Evolutionary conservation across 2,113 vertebrate species (phyloP).

Genomic region (Entosphenus tridentatus): DNA sequence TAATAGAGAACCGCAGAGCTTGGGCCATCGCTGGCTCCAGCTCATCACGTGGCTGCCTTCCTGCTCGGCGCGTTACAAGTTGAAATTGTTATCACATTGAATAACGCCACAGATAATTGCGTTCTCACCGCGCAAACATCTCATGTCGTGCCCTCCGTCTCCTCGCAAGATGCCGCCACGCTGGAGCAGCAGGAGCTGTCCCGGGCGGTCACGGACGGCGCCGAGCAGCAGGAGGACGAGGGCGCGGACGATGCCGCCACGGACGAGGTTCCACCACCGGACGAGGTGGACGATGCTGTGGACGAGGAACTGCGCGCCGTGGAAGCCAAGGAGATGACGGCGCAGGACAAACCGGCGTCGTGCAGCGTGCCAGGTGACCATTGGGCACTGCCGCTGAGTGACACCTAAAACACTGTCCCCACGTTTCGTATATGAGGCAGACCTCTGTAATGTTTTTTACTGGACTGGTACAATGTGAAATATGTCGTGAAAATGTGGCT

Average conservation of each 20-base stretch:
- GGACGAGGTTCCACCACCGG: constrained; percentile 18
- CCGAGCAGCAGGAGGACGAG: constrained; percentile 19
- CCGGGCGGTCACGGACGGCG: constrained; percentile 19
- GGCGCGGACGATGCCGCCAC: constrained; percentile 25
- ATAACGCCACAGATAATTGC: no score
- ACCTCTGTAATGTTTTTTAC: no score
- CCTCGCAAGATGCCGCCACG: constrained; percentile 47
- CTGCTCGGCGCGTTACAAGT: no score
- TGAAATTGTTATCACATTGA: no score
- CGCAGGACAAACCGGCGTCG: constrained; percentile 30
- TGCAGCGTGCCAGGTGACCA: constrained; percentile 9
- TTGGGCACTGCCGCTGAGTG: no score
- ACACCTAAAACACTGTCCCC: no score
- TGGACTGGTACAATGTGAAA: no score
- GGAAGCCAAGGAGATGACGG: constrained; percentile 42
- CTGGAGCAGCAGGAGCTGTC: constrained; percentile 47
- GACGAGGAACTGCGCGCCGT: constrained; percentile 30
- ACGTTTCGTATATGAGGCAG: no score
- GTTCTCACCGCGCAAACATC: neutral
- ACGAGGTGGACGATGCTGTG: constrained; percentile 19
- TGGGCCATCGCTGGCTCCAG: no score
- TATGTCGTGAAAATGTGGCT: no score
- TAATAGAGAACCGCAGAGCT: no score
- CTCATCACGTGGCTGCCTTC: no score
- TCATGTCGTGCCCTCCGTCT: neutral